Evolutionary conservation across 2,113 vertebrate genomes (phyloP), one percentile per base, ranked within the genome.

Genomic region (Halichoerus grypus): DNA sequence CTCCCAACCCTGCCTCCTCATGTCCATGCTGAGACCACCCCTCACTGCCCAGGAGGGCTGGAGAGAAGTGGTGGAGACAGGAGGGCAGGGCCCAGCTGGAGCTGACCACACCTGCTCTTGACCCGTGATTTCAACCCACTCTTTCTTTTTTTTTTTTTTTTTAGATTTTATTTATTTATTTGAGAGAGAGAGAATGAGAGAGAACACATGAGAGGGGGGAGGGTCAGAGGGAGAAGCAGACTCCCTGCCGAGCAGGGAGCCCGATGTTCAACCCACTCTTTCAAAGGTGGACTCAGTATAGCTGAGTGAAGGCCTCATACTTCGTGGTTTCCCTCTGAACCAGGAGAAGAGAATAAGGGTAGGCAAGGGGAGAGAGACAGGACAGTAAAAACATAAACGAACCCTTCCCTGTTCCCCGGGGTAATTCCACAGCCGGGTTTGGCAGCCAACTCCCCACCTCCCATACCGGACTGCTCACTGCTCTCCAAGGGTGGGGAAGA

Each of bases 321-420:
- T 53, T 91, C 74, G 77, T 89, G 51, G 46, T 89, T 95, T 57
- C 83, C 33, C 59, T 61, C 36, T 92, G 18, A 92, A 46, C 28
- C 5, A 79, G 59, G 39, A 87, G 49, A 82, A 49, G 36, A 81
- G 85, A 80, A 31, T 7, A 65, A 92, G 15, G 42, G 42, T 91
- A 65, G 74, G 33, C 72, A 61, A 59, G 16, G 59, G 26, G 65
- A 67, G 3, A n/a, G 18, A 42, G 22, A 61, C 24, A 65, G 77
- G 51, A 31, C 12, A 51, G 24, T 67, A 42, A 12, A 57, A 93
- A 92, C 81, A 85, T 53, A 65, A 59, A 55, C 26, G 16, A 21
- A 88, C 71, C 57, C 24, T 39, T 72, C 83, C 87, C 79, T 4
- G 15, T 18, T 26, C 42, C 59, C 42, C 0, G n/a, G 1, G 39